These are phyloP conservation scores for Platyscapa corneri DNA, from an alignment of 1,140 invertebrate species.

Conservation along the genomic window DNA sequence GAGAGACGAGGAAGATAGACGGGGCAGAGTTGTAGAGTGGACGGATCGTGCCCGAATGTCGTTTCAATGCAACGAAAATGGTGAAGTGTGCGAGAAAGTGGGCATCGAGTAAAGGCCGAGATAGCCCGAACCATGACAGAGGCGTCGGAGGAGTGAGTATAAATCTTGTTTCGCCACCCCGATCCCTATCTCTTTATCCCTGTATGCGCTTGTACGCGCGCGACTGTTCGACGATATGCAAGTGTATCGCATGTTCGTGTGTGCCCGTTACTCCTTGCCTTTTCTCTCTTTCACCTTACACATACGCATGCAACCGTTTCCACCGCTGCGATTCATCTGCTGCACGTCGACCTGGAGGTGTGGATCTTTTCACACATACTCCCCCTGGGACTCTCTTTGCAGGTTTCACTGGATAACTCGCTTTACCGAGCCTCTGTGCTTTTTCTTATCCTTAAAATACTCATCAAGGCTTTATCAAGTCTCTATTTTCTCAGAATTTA, in stretches of 20 bases:
- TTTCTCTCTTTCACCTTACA: no score
- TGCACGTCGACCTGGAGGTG: no score
- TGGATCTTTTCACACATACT: no score
- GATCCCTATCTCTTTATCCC: not conserved
- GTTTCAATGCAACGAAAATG: slow-evolving; percentile 75
- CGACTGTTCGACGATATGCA: not conserved
- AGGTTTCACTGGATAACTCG: no score
- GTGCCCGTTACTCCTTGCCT: not conserved
- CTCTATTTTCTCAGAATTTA: no score
- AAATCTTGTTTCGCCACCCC: slow-evolving; percentile 3
- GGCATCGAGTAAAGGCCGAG: slow-evolving; percentile 71
- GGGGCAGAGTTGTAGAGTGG: not conserved
- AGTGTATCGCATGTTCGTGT: not conserved
- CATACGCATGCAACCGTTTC: no score
- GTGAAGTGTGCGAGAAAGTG: slow-evolving; percentile 71
- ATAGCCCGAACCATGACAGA: slow-evolving; percentile 74
- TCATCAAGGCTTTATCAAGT: no score
- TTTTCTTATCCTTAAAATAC: no score
- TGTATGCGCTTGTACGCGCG: not conserved
- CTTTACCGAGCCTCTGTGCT: no score
- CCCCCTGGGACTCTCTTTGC: no score
- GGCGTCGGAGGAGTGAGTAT: slow-evolving; percentile 74
- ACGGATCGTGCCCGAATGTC: slow-evolving; percentile 66
- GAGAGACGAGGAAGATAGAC: not conserved
- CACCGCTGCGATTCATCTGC: no score